Evolutionary conservation across 2,797 vertebrate species (phyloP), one percentile per base, ranked within the genome.

Genomic region (Clamator glandarius): DNA sequence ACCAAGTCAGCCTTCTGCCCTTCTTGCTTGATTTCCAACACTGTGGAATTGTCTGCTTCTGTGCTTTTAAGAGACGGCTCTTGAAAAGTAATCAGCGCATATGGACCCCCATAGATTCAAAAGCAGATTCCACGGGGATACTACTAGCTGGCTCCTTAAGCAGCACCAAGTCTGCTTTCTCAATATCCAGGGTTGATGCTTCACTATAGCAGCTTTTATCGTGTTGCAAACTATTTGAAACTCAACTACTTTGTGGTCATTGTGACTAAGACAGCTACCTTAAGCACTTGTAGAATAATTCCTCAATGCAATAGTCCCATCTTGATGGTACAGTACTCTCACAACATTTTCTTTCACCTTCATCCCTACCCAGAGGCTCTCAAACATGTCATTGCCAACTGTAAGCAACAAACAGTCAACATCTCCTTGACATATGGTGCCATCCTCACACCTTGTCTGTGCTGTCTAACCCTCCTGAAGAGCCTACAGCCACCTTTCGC

Each of bases 341-440:
- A 31, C 12, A 59, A 29, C 17, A 54, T 21, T 52, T 62, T 21
- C 21, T 82, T 72, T 70, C 15, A 24, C 20, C 36, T 70, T 72
- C 50, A 36, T 18, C 58, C 39, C 57, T 46, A 55, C 41, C 26
- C 11, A 52, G 48, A 70, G 8, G 20, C 11, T 52, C 36, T 35
- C 20, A 62, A 26, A 28, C 9, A 2, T 8, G 7, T 23, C 4
- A 2, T 14, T 2, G 1, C 6, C 7, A 51, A 8, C 14, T 44
- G 14, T 21, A 63, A n/a, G 16, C 5, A 42, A 42, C 23, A 58
- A 42, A 42, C 23, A 58, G 16, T 48, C 28, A 48, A 21, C 4
- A 21, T 4, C 4, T 39, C 28, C 6, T 4, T 36, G 26, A 57
- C 16, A n/a, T 8, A 44, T 11, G 39, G 41, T 4, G 8, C 13